These are phyloP conservation scores for Cirrhinus mrigala DNA, from an alignment of 2,797 vertebrate species.

Conservation along the genomic window DNA sequence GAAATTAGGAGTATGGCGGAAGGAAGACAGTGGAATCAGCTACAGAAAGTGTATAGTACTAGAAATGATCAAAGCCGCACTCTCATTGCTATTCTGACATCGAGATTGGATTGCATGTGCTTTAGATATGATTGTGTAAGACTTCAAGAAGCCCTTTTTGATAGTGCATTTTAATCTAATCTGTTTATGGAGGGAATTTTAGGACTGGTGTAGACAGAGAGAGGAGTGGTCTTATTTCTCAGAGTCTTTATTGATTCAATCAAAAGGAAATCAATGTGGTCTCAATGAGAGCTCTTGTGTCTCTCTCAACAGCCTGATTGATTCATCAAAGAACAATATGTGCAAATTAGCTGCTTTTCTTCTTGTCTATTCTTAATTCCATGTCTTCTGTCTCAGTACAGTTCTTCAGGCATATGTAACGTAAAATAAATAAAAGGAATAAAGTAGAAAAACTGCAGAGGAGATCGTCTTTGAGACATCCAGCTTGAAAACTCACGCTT, in stretches of 20 bases:
- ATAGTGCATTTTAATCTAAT: constrained; percentile 40
- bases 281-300: constrained; percentile 39
- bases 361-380: background rate
- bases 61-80: constrained; percentile 22
- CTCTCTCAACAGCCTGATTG: constrained; percentile 41
- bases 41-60: background rate
- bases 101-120: constrained; percentile 38
- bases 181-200: constrained; percentile 27
- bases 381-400: background rate
- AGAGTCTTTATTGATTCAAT: constrained; percentile 48
- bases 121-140: constrained; percentile 44
- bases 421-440: background rate
- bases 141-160: constrained; percentile 31
- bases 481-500: background rate
- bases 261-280: constrained; percentile 52
- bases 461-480: background rate
- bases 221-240: constrained; percentile 4
- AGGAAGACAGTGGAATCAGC: background rate
- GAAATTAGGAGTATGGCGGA: background rate
- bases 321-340: constrained; percentile 50
- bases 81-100: background rate
- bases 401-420: background rate
- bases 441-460: background rate
- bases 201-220: constrained; percentile 18
- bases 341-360: constrained; percentile 39